Percentiles rank a stretch among this genome's conserved stretches.
phyloP scores from a whole-genome alignment of 2,888 invertebrate genomes.

The Nemotelus pantherinus region DNA sequence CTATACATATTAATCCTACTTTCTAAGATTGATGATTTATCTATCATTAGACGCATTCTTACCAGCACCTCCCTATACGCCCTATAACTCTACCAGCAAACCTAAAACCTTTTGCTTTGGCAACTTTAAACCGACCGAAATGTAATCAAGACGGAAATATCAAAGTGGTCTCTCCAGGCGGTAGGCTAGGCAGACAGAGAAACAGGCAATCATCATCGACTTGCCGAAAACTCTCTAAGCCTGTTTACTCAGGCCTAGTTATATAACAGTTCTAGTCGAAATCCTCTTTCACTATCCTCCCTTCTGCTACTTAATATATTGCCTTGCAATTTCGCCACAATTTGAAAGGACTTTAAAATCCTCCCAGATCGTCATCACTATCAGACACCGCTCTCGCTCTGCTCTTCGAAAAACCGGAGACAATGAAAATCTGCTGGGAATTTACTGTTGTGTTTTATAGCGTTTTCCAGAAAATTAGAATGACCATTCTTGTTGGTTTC shows the following conservation, averaged over 20 bases:
- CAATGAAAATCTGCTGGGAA: slow-evolving; percentile 36
- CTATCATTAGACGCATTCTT: too few relatives aligned
- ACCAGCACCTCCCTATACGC: too few relatives aligned
- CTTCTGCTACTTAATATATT: slow-evolving; percentile 23
- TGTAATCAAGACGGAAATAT: slow-evolving; percentile 27
- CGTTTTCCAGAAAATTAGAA: slow-evolving; percentile 1
- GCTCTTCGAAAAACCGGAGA: slow-evolving; percentile 2
- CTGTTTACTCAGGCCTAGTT: slow-evolving; percentile 18
- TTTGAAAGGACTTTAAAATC: slow-evolving; percentile 30
- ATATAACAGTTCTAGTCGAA: not conserved
- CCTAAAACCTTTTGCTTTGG: not conserved
- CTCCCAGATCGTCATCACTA: not conserved
- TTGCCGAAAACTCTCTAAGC: not conserved
- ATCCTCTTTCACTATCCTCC: slow-evolving; percentile 18
- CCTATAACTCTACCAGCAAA: too few relatives aligned
- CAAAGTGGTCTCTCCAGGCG: slow-evolving; percentile 24
- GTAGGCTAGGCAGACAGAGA: not conserved
- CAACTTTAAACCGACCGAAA: slow-evolving; percentile 29
- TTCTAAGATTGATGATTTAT: too few relatives aligned
- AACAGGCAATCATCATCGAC: not conserved
- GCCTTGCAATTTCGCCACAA: not conserved
- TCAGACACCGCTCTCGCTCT: not conserved
- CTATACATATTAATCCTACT: too few relatives aligned
- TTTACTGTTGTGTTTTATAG: slow-evolving; percentile 15
- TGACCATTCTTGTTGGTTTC: slow-evolving; percentile 7